phyloP scores from a whole-genome alignment of 2,797 vertebrate genomes.

The Crotalus adamanteus region DNA sequence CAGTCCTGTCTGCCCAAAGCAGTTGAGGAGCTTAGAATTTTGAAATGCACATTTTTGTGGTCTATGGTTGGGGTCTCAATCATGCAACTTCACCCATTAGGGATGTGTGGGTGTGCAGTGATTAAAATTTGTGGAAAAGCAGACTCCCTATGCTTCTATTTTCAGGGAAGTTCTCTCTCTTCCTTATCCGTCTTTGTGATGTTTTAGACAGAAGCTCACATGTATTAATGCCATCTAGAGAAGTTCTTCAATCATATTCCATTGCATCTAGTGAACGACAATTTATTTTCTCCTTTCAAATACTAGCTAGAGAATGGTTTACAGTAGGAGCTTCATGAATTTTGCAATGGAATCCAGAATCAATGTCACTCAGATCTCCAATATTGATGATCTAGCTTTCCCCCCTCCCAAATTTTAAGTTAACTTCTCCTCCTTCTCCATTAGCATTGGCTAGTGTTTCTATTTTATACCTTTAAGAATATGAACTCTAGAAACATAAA shows the following conservation, averaged over 20 bases:
- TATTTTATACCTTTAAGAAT: not conserved
- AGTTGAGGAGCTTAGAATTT: not conserved
- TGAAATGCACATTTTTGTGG: not conserved
- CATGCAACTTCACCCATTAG: not conserved
- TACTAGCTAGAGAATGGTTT: not conserved
- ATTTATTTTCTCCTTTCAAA: not conserved
- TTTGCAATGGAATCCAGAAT: not conserved
- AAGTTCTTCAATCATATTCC: not conserved
- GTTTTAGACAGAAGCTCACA: not conserved
- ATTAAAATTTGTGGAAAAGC: not conserved
- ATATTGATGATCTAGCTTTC: not conserved
- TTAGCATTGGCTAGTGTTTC: not conserved
- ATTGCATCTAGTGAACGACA: not conserved
- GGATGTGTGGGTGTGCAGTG: not conserved
- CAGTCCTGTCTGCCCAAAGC: not conserved
- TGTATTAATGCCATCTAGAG: not conserved
- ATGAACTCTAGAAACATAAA: not conserved
- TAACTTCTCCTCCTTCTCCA: too few relatives aligned
- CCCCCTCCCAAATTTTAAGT: too few relatives aligned
- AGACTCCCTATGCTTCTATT: not conserved
- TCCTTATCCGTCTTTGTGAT: not conserved
- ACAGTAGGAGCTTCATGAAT: not conserved
- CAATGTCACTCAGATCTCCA: not conserved
- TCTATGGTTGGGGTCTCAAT: not conserved
- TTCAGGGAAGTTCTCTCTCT: not conserved